A percentile compares a stretch with the other conserved stretches of the same genome.
These are phyloP conservation scores for Eulacestoma nigropectus DNA, from an alignment of 2,113 vertebrate genomes.

Conservation along the genomic window DNA sequence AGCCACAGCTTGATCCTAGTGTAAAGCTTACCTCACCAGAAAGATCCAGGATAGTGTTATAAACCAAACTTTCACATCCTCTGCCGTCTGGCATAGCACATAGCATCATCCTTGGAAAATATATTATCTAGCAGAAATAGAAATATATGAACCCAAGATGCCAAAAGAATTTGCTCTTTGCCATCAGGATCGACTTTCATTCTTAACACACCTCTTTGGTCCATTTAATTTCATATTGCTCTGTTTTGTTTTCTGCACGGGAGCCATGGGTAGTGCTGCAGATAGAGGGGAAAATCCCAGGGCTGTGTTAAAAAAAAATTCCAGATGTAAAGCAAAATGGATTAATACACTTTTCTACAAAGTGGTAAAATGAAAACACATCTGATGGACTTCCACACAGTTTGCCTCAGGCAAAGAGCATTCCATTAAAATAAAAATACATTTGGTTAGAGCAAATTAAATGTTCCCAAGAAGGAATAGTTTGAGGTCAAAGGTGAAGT, in stretches of 20 bases:
- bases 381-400: constrained; percentile 57
- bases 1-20: neutral
- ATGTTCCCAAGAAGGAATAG: constrained; percentile 60
- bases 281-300: constrained; percentile 18
- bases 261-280: constrained; percentile 4
- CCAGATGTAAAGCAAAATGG: constrained; percentile 59
- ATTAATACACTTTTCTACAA: constrained; percentile 62
- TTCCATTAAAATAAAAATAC: constrained; percentile 66
- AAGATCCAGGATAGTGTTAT: neutral
- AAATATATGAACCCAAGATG: neutral
- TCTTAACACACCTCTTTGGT: neutral
- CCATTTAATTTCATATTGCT: constrained; percentile 14
- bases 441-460: constrained; percentile 67
- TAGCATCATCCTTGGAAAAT: neutral
- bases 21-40: neutral
- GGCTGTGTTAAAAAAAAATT: constrained; percentile 38
- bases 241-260: constrained; percentile 3
- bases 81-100: neutral
- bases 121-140: neutral
- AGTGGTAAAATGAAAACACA: constrained; percentile 62
- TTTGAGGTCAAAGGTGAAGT: constrained; percentile 59
- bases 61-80: neutral
- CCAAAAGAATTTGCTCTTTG: neutral
- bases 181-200: neutral
- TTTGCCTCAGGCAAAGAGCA: constrained; percentile 62